A percentile compares a stretch with the other conserved stretches of the same genome.
Conservation (phyloP, 2,797 vertebrate species). For the Poeciliopsis infans region DNA sequence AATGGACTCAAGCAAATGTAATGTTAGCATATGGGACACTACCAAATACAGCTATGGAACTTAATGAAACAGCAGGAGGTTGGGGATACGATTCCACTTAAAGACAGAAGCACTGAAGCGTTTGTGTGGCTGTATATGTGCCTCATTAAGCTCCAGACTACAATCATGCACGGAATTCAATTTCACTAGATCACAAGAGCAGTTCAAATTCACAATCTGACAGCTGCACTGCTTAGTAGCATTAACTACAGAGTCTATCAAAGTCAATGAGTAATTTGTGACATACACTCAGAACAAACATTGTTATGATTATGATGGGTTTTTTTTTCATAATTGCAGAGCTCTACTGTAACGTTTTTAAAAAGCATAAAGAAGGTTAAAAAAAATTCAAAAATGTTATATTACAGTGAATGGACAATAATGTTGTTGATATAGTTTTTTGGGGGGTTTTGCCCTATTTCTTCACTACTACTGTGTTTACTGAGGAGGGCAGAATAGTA, state of each 20-base stretch:
- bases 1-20: slow-evolving; percentile 52
- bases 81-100: slow-evolving; percentile 4
- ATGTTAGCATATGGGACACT: slow-evolving; percentile 39
- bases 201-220: neutral
- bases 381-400: slow-evolving; percentile 28
- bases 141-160: slow-evolving; percentile 3
- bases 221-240: neutral
- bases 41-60: slow-evolving; percentile 14
- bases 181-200: slow-evolving; percentile 9
- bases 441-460: neutral
- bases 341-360: neutral
- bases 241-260: neutral
- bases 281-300: neutral
- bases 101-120: slow-evolving; percentile 17
- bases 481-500: neutral
- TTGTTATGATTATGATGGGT: neutral
- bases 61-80: slow-evolving; percentile 1
- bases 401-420: slow-evolving; percentile 32
- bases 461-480: neutral
- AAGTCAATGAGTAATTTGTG: neutral
- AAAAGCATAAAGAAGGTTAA: neutral
- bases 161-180: neutral
- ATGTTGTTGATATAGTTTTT: neutral
- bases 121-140: slow-evolving; percentile 5
- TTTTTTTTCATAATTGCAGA: neutral